phyloP scores from a whole-genome alignment of 2,113 vertebrate genomes.

The Anser brachyrhynchus region DNA sequence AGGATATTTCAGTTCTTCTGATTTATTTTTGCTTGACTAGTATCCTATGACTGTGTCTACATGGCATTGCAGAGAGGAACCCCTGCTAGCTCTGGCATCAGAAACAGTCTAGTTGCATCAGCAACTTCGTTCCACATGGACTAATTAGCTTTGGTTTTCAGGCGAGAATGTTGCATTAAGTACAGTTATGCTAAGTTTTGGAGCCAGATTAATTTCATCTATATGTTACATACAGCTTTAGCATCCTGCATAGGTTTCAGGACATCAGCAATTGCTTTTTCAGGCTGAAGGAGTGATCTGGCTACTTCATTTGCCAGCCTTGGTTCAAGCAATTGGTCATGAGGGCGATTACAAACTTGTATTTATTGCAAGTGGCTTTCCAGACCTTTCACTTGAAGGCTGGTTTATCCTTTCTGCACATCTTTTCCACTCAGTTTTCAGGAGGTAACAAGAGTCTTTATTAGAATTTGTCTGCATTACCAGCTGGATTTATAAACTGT shows the following conservation, averaged over 20 bases:
- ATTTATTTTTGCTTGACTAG: constrained; percentile 6
- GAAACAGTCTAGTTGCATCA: constrained; percentile 8
- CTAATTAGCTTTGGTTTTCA: not conserved
- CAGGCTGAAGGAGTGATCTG: not conserved
- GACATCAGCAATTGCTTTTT: not conserved
- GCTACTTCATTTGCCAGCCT: not conserved
- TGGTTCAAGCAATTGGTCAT: not conserved
- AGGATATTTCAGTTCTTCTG: not conserved
- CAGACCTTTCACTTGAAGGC: not conserved
- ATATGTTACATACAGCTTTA: not conserved
- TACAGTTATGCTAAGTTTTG: not conserved
- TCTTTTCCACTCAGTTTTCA: not conserved
- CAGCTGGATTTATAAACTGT: not conserved
- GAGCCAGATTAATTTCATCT: not conserved
- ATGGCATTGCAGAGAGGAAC: not conserved
- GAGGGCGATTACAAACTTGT: not conserved
- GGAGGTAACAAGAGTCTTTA: not conserved
- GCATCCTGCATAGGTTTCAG: not conserved
- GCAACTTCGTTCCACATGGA: not conserved
- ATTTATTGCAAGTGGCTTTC: not conserved
- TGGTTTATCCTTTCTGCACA: not conserved
- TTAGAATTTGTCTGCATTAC: not conserved
- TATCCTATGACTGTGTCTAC: not conserved
- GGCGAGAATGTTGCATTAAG: not conserved
- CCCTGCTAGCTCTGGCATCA: constrained; percentile 53